A percentile compares a stretch with the other conserved stretches of the same genome.
These are phyloP conservation scores for Hirtodrosophila alboralis DNA, from an alignment of 2,888 invertebrate genomes.

Conservation along the genomic window DNA sequence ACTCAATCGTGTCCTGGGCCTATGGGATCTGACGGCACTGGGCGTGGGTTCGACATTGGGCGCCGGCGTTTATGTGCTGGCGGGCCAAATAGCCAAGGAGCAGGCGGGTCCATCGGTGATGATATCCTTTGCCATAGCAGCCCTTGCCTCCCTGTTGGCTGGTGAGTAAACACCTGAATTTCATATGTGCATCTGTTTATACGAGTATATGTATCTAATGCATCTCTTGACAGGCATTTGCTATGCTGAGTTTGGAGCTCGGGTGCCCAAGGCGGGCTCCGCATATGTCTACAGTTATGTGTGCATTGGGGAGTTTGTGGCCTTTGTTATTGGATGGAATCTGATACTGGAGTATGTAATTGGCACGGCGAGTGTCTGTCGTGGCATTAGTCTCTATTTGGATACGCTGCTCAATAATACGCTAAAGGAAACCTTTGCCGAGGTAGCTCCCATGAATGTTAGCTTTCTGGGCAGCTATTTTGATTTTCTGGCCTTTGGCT, in stretches of 20 bases:
- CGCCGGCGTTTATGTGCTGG: slow-evolving; percentile 95
- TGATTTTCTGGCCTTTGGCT: slow-evolving; percentile 89
- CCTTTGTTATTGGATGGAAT: slow-evolving; percentile 96
- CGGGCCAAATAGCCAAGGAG: slow-evolving; percentile 90
- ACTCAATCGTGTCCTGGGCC: slow-evolving; percentile 80
- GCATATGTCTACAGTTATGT: slow-evolving; percentile 94
- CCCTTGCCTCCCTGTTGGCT: slow-evolving; percentile 92
- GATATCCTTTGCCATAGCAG: slow-evolving; percentile 94
- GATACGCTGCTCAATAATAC: slow-evolving; percentile 87
- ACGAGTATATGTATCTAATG: neutral
- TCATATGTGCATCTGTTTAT: neutral
- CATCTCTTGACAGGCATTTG: slow-evolving; percentile 88
- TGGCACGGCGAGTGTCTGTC: slow-evolving; percentile 89
- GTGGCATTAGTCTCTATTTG: slow-evolving; percentile 90
- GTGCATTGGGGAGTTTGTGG: slow-evolving; percentile 93
- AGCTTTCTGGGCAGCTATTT: slow-evolving; percentile 88
- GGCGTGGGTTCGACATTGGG: slow-evolving; percentile 93
- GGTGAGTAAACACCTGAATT: slow-evolving; percentile 85
- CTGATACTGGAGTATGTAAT: slow-evolving; percentile 93
- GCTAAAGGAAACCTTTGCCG: slow-evolving; percentile 87
- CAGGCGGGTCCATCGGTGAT: slow-evolving; percentile 94
- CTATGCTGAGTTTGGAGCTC: slow-evolving; percentile 94
- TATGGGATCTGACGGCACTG: slow-evolving; percentile 90
- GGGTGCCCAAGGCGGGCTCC: slow-evolving; percentile 93
- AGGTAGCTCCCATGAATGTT: slow-evolving; percentile 87